Conservation (phyloP, 2,797 vertebrate species). For the Naso thynnoides region DNA sequence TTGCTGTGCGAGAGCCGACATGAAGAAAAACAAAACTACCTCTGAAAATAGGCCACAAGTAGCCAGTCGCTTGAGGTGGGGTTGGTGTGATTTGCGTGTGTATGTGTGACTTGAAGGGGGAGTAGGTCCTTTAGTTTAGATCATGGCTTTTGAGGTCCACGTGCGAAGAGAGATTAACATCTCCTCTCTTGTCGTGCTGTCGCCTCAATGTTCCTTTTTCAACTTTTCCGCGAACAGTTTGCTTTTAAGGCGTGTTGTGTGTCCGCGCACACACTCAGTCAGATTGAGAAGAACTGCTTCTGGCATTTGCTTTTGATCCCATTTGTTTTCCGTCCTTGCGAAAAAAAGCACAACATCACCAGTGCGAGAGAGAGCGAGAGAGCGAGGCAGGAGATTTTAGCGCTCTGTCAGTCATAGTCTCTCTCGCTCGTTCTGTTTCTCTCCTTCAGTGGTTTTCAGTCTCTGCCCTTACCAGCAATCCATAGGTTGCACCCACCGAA, state of each 20-base stretch:
- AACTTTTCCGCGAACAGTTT: constrained; percentile 46
- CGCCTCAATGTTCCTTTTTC: constrained; percentile 56
- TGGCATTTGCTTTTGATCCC: constrained; percentile 43
- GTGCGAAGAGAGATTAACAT: constrained; percentile 21
- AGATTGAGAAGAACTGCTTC: constrained; percentile 37
- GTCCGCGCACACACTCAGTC: constrained; percentile 60
- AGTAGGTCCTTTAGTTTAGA: constrained; percentile 79
- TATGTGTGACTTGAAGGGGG: neutral
- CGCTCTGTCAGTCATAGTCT: constrained; percentile 51
- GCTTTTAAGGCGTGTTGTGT: constrained; percentile 88
- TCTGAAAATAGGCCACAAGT: constrained; percentile 30
- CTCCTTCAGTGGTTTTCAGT: constrained; percentile 50
- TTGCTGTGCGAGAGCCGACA: constrained; percentile 34
- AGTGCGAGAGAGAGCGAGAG: constrained; percentile 18
- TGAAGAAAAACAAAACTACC: constrained; percentile 5
- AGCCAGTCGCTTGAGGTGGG: constrained; percentile 37
- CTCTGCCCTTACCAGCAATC: constrained; percentile 87
- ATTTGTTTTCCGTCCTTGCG: neutral
- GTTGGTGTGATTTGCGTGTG: constrained; percentile 21
- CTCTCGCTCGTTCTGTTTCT: constrained; percentile 31
- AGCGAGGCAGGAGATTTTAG: constrained; percentile 22
- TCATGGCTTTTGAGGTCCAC: constrained; percentile 80
- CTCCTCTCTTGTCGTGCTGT: constrained; percentile 40
- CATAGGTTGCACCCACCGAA: constrained; percentile 93
- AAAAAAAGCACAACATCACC: constrained; percentile 35